Percentiles rank a stretch among this genome's conserved stretches.
Conservation (phyloP, 2,113 vertebrate species). For the Notarius quadriscutis region DNA sequence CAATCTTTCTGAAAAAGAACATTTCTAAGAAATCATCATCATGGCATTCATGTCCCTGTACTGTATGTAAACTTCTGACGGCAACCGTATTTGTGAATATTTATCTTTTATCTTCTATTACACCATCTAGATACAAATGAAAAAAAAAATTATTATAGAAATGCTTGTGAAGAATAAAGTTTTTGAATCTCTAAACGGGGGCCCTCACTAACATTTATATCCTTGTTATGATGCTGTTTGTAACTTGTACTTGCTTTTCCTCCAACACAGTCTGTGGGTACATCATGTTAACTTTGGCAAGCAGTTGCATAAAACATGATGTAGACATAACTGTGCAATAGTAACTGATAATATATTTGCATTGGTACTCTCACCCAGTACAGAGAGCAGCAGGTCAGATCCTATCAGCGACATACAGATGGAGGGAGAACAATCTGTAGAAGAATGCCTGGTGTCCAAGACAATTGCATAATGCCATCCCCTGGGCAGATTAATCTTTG, state of each 20-base stretch:
- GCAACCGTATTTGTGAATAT: not conserved
- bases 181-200: not conserved
- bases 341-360: conserved; percentile 51
- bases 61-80: too few relatives aligned
- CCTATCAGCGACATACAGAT: conserved; percentile 40
- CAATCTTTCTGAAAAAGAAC: too few relatives aligned
- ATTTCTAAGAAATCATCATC: too few relatives aligned
- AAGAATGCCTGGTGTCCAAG: conserved; percentile 62
- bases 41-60: too few relatives aligned
- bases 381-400: conserved; percentile 57
- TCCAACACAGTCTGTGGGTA: not conserved
- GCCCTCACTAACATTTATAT: not conserved
- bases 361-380: conserved; percentile 20
- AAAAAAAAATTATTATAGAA: not conserved
- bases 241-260: not conserved
- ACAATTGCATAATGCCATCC: conserved; percentile 73
- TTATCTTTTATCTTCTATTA: not conserved
- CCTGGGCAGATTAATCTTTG: conserved; percentile 69
- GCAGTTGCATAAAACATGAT: not conserved
- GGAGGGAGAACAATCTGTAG: conserved; percentile 60
- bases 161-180: not conserved
- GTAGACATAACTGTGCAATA: conserved; percentile 2
- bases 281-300: not conserved
- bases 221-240: not conserved
- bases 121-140: not conserved